Base-by-base conservation (phyloP, 2,888 invertebrate species). In the Bellardia bayeri region DNA sequence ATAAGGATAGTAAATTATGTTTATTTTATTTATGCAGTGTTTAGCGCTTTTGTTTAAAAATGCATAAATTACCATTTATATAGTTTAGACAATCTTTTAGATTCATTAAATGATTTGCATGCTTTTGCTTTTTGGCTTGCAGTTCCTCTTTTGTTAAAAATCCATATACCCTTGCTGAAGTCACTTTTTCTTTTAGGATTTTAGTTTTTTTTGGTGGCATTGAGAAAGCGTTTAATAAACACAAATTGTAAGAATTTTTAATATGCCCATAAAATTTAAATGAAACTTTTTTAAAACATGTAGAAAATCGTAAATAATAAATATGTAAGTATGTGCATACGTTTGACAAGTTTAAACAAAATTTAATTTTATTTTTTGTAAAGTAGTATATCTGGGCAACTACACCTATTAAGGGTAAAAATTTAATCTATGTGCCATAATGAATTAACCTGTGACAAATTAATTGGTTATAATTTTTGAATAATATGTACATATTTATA, bases 101-200 rank as follows among this genome's bases (percentile, higher is more conserved):
- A 78, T 92, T 92, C n/a, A 64, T 85, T 54, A 92, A 56, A n/a
- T 90, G 90, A 64, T 85, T 83, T 0, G 78, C 0, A 63, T 87
- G 90, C 45, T 89, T 90, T 0, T 75, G 66, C 51, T 91, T 90
- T 0, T 90, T 89, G 0, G 83, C 89, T 7, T 76, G 13, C 58
- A 91, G 82, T 5, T 92, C 91, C 4, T 89, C 85, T 3, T 64
- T 30, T 1, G 85, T 89, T 0, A 93, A 88, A 42, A 93, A 30
- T 58, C 16, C 14, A 49, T 90, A 90, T 5, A 80, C 79, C 42
- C 87, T 90, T 58, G 71, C 76, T 2, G 82, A 13, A 14, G 58
- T 14, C 23, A 51, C 33, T 51, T 71, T 82, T 37, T 33, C 7
- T 4, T 79, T 54, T 30, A 54, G 84, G 11, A 14, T 61, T 64